phyloP scores from a whole-genome alignment of 2,888 invertebrate genomes.

The Trissolcus japonicus region DNA sequence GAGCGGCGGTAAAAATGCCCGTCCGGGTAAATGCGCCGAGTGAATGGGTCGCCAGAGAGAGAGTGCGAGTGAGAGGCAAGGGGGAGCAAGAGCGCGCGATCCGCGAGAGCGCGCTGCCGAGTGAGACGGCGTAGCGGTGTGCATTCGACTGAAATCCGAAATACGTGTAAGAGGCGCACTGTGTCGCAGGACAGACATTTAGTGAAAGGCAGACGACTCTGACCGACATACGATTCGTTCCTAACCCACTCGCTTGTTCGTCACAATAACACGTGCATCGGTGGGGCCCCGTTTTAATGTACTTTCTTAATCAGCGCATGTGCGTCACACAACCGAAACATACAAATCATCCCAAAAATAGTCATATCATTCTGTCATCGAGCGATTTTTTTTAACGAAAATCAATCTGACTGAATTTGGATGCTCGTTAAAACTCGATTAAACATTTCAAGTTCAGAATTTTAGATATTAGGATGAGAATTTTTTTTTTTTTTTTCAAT shows the following conservation, averaged over 20 bases:
- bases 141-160: slow-evolving; percentile 59
- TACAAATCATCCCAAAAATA: no score
- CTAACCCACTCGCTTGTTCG: slow-evolving; percentile 40
- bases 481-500: background rate
- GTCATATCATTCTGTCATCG: no score
- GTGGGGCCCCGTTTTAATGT: slow-evolving; percentile 47
- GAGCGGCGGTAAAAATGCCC: slow-evolving; percentile 44
- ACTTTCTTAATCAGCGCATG: slow-evolving; percentile 27
- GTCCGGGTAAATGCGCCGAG: slow-evolving; percentile 61
- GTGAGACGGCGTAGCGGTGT: slow-evolving; percentile 17
- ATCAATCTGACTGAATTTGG: no score
- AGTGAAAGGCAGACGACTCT: slow-evolving; percentile 67
- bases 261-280: slow-evolving; percentile 44
- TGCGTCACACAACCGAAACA: background rate
- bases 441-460: no score
- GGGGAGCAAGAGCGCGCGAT: slow-evolving; percentile 9
- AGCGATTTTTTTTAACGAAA: no score
- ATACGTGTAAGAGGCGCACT: slow-evolving; percentile 63
- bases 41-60: slow-evolving; percentile 52
- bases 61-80: slow-evolving; percentile 9
- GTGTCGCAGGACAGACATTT: slow-evolving; percentile 62
- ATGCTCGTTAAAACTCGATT: no score
- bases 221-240: slow-evolving; percentile 67
- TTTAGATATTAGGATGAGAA: no score
- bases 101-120: background rate